These are phyloP conservation scores for Aphodius granarius DNA, from an alignment of 2,888 invertebrate genomes.

Conservation along the genomic window DNA sequence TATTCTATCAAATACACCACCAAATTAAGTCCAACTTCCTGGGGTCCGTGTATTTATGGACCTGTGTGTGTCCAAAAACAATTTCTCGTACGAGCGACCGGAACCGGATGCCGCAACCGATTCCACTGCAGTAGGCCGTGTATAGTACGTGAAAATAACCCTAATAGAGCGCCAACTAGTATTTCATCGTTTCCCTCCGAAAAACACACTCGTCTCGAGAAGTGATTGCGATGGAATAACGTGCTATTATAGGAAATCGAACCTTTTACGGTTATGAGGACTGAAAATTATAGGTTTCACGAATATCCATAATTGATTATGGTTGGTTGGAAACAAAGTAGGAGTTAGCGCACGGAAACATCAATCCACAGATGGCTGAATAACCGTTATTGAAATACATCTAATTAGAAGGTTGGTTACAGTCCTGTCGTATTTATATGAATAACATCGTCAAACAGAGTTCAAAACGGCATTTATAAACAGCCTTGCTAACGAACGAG, in stretches of 20 bases:
- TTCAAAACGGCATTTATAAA: not conserved
- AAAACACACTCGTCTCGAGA: not conserved
- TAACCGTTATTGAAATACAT: not conserved
- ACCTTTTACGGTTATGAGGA: not conserved
- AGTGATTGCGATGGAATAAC: not conserved
- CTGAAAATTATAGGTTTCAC: not conserved
- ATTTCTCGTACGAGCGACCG: not conserved
- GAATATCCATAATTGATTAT: not conserved
- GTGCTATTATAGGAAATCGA: not conserved
- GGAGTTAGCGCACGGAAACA: not conserved
- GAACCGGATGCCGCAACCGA: not conserved
- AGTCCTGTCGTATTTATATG: not conserved
- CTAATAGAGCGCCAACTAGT: not conserved
- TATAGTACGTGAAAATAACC: not conserved
- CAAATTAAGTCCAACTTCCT: not conserved
- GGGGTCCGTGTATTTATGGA: not conserved
- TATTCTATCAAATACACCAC: no score
- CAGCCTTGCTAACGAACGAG: not conserved
- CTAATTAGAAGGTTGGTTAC: not conserved
- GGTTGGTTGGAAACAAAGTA: not conserved
- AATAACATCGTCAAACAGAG: not conserved
- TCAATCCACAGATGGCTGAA: not conserved
- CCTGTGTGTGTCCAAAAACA: not conserved
- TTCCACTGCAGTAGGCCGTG: not conserved
- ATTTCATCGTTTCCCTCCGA: not conserved